Evolutionary conservation across 2,888 invertebrate genomes (phyloP), one percentile per base, ranked within the genome.

Genomic region (Apotomis turbidana): DNA sequence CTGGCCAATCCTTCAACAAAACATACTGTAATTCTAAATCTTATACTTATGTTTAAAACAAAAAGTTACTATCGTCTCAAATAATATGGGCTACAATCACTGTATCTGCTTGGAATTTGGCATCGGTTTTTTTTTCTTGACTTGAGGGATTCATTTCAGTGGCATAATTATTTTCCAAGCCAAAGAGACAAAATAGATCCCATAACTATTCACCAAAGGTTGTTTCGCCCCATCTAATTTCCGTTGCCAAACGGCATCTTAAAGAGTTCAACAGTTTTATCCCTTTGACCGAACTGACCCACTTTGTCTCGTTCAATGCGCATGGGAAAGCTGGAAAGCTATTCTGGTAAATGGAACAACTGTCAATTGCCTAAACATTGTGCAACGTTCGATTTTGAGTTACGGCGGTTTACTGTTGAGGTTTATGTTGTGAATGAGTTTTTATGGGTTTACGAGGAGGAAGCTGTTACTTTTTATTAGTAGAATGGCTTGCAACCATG

Each of bases 251-350:
- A 68, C 4, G 2, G 52, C 13, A 41, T 54, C 36, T 41, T 46
- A 36, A 27, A 49, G 8, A 4, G 57, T 38, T n/a, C 5, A 62
- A 62, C n/a, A 38, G 44, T 52, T 57, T 46, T 15, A 59, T 71
- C 67, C 67, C 61, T 61, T 67, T 62, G 57, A 62, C n/a, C 27
- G n/a, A 2, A 58, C 66, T 71, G 71, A 57, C 71, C 71, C 57
- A 71, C 51, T 57, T 71, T 27, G 44, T 62, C 60, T 36, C 54
- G 41, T 6, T 70, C 27, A 8, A n/a, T 66, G 61, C 67, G 67
- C 57, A 71, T 68, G 67, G 71, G 67, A 71, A 71, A 61, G 67
- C 71, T 67, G 71, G 67, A 71, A 71, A 61, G 67, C 71, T 67
- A 71, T 71, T 71, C 57, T 61, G 51, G 71, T 61, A 71, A 68